These are phyloP conservation scores for Mastomys coucha DNA, from an alignment of 2,113 vertebrate species.

Conservation along the genomic window DNA sequence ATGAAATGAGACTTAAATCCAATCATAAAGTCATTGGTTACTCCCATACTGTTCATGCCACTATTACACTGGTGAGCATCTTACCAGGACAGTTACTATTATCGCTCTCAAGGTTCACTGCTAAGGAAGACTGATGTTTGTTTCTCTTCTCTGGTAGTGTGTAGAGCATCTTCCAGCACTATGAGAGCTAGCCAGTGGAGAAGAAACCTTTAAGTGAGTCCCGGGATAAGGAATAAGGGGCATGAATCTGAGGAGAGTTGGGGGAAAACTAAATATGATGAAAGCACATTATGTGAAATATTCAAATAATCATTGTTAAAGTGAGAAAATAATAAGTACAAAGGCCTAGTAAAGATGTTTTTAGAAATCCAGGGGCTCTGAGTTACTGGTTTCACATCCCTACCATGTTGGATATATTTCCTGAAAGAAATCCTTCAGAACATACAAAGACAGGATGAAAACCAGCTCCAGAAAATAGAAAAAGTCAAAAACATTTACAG, in stretches of 20 bases:
- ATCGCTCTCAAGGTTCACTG: not conserved
- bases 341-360: not conserved
- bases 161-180: not conserved
- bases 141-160: not conserved
- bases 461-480: not conserved
- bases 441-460: not conserved
- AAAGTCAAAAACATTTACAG: not conserved
- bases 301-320: not conserved
- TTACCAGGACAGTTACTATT: not conserved
- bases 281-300: not conserved
- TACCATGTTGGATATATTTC: not conserved
- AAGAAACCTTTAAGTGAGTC: not conserved
- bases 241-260: not conserved
- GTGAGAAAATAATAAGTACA: not conserved
- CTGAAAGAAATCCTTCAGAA: conserved; percentile 16
- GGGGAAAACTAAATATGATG: not conserved
- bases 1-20: not conserved
- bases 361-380: not conserved
- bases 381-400: not conserved
- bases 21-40: not conserved
- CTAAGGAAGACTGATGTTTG: not conserved
- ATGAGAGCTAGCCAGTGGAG: no score
- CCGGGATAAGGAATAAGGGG: not conserved
- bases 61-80: not conserved
- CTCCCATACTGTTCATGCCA: not conserved